phyloP scores from a whole-genome alignment of 2,797 vertebrate genomes.

The Philypnodon macrostomus region DNA sequence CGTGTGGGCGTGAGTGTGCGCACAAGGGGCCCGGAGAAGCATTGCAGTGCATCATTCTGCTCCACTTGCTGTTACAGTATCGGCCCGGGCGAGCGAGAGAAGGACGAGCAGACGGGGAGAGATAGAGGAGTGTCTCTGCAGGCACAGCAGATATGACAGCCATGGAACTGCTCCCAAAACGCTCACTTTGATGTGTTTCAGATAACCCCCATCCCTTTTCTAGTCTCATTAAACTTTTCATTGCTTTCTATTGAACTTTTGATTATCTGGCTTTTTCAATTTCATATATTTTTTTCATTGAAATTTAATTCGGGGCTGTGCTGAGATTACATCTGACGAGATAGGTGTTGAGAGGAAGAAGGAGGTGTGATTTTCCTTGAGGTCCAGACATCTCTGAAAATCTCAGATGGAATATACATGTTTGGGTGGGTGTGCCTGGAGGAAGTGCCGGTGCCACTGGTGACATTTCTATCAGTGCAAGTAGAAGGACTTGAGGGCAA shows the following conservation, averaged over 20 bases:
- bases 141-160: constrained; percentile 46
- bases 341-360: constrained; percentile 43
- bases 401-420: constrained; percentile 32
- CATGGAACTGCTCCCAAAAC: constrained; percentile 23
- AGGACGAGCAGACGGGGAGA: constrained; percentile 7
- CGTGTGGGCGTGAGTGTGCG: constrained; percentile 23
- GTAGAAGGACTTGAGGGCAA: constrained; percentile 58
- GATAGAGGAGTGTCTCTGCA: constrained; percentile 34
- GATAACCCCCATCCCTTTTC: constrained; percentile 51
- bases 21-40: constrained; percentile 42
- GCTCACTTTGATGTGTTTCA: constrained; percentile 49
- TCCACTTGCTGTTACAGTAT: constrained; percentile 74
- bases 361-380: constrained; percentile 50
- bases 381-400: constrained; percentile 52
- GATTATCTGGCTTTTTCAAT: constrained; percentile 62
- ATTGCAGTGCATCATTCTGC: constrained; percentile 79
- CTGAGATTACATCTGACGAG: constrained; percentile 54
- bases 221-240: constrained; percentile 62
- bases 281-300: constrained; percentile 48
- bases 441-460: constrained; percentile 38
- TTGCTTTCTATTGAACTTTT: constrained; percentile 62
- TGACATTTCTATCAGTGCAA: constrained; percentile 65
- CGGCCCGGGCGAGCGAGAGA: constrained; percentile 39
- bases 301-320: constrained; percentile 61
- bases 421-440: constrained; percentile 21